A percentile compares a stretch with the other conserved stretches of the same genome.
Evolutionary conservation across 2,888 invertebrate genomes (phyloP).

Genomic region (Agrochola litura): DNA sequence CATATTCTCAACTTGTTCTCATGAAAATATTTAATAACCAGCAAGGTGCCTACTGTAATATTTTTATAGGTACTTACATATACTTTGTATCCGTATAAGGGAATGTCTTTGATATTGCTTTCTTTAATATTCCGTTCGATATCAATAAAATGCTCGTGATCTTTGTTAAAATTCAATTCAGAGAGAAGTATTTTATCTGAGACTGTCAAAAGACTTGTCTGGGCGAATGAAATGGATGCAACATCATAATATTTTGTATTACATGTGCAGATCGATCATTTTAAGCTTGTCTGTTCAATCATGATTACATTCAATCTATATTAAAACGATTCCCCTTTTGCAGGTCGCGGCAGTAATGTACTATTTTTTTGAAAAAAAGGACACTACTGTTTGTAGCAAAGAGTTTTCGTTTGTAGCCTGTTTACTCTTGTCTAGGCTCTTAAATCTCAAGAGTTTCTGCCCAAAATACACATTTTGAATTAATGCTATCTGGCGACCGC

Average conservation of each 20-base stretch:
- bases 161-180: constrained; percentile 44
- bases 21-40: constrained; percentile 3
- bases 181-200: constrained; percentile 26
- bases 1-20: not conserved
- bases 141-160: constrained; percentile 18
- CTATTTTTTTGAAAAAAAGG: not conserved
- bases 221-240: constrained; percentile 13
- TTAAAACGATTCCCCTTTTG: not conserved
- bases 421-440: not conserved
- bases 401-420: not conserved
- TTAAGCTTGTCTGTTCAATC: not conserved
- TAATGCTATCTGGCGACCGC: not conserved
- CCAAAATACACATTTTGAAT: constrained; percentile 10
- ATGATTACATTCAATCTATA: not conserved
- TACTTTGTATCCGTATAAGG: not conserved
- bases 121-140: constrained; percentile 19
- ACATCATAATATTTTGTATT: constrained; percentile 15
- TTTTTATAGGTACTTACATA: not conserved
- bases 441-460: not conserved
- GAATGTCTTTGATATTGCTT: constrained; percentile 27
- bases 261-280: constrained; percentile 3
- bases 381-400: no score
- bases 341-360: no score
- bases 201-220: constrained; percentile 28
- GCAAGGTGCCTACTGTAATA: not conserved